phyloP scores from a whole-genome alignment of 1,140 invertebrate species.

The Drosophila parvula region DNA sequence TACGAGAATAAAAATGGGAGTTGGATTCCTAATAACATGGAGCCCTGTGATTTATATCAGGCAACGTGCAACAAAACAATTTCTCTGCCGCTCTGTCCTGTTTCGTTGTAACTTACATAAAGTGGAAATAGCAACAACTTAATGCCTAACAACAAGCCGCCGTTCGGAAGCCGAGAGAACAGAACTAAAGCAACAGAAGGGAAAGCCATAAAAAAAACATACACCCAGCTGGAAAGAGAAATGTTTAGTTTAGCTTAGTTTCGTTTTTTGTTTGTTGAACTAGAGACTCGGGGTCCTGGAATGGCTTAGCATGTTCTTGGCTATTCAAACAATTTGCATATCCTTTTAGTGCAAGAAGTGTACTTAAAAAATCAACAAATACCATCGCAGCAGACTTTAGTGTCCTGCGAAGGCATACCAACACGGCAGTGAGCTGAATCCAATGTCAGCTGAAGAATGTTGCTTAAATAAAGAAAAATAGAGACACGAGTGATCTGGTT shows the following conservation, averaged over 20 bases:
- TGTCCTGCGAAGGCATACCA: constrained; percentile 53
- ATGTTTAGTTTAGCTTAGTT: constrained; percentile 48
- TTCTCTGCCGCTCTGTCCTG: constrained; percentile 36
- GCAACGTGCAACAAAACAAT: constrained; percentile 65
- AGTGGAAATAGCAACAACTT: constrained; percentile 55
- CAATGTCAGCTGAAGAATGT: constrained; percentile 78
- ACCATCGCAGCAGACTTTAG: constrained; percentile 5
- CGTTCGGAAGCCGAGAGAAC: constrained; percentile 49
- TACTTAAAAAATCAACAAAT: constrained; percentile 68
- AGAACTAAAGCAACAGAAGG: constrained; percentile 29
- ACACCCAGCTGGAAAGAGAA: constrained; percentile 29
- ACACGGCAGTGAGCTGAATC: constrained; percentile 69
- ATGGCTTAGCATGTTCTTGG: constrained; percentile 79
- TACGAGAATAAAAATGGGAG: neutral
- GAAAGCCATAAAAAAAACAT: constrained; percentile 37
- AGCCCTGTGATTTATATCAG: constrained; percentile 68
- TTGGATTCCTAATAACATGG: constrained; percentile 46
- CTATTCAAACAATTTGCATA: constrained; percentile 83
- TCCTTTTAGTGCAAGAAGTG: constrained; percentile 77
- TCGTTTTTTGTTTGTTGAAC: constrained; percentile 48
- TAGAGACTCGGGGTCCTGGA: constrained; percentile 40
- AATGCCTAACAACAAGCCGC: constrained; percentile 70
- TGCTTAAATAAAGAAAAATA: neutral
- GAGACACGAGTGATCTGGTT: neutral
- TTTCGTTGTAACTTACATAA: constrained; percentile 21